Evolutionary conservation across 2,797 vertebrate species (phyloP).

Genomic region (Manis crassicaudata): DNA sequence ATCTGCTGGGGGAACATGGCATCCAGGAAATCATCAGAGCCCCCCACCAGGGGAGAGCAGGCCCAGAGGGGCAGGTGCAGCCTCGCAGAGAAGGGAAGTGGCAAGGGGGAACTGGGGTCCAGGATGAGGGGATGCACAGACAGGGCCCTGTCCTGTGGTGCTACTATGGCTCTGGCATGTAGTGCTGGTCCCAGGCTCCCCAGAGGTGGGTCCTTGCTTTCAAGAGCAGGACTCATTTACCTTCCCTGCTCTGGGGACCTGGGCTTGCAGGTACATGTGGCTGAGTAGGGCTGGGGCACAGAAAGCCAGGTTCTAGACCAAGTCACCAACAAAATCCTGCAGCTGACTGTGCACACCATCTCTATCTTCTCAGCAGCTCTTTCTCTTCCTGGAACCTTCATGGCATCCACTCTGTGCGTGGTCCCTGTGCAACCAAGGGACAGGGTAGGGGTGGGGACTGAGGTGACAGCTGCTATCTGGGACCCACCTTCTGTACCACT

Average conservation of each 20-base stretch:
- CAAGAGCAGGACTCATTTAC: neutral
- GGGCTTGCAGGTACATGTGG: neutral
- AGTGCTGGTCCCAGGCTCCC: neutral
- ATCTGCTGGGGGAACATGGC: neutral
- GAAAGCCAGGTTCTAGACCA: neutral
- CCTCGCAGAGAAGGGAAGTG: neutral
- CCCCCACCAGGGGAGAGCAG: neutral
- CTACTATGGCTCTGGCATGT: neutral
- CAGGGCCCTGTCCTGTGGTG: neutral
- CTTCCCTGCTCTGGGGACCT: neutral
- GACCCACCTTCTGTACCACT: neutral
- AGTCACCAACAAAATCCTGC: neutral
- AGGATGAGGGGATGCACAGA: no score
- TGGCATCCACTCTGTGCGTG: neutral
- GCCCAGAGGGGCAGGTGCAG: neutral
- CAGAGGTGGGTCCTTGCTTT: neutral
- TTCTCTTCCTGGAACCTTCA: neutral
- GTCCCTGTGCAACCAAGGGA: neutral
- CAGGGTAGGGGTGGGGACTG: no score
- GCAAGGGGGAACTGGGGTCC: neutral
- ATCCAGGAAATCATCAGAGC: neutral
- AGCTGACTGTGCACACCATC: neutral
- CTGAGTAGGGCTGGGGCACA: neutral
- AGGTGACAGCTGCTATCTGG: neutral
- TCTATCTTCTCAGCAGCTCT: neutral